Evolutionary conservation across 2,797 vertebrate genomes (phyloP).

Genomic region (Paramormyrops hopkinsi): DNA sequence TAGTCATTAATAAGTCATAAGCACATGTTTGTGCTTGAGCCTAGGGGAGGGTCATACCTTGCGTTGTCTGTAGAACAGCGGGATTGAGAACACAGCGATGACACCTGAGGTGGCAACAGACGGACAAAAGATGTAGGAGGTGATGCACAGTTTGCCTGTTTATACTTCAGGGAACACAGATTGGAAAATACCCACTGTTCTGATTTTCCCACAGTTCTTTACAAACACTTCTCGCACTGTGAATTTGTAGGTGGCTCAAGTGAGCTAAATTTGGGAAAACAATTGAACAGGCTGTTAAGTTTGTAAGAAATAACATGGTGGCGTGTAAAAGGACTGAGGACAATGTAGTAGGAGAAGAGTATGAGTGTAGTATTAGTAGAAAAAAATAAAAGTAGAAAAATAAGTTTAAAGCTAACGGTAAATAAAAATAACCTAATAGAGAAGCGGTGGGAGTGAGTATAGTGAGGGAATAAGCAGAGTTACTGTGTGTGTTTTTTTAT

Average conservation of each 20-base stretch:
- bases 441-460: background rate
- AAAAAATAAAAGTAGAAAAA: background rate
- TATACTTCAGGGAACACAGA: background rate
- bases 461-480: background rate
- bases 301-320: background rate
- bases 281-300: background rate
- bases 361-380: background rate
- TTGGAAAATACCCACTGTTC: background rate
- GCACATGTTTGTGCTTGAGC: background rate
- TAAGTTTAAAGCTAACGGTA: background rate
- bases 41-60: slow-evolving; percentile 61
- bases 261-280: background rate
- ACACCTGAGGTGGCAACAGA: slow-evolving; percentile 59
- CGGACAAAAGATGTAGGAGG: background rate
- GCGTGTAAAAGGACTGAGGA: background rate
- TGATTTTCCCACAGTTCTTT: background rate
- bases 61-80: slow-evolving; percentile 78
- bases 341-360: background rate
- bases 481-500: background rate
- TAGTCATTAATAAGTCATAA: background rate
- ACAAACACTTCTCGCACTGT: background rate
- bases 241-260: background rate
- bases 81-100: slow-evolving; percentile 78
- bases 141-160: background rate
- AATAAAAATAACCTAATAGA: background rate